Evolutionary conservation across 2,888 invertebrate species (phyloP), one percentile per base, ranked within the genome.

Genomic region (Harmothoe impar): DNA sequence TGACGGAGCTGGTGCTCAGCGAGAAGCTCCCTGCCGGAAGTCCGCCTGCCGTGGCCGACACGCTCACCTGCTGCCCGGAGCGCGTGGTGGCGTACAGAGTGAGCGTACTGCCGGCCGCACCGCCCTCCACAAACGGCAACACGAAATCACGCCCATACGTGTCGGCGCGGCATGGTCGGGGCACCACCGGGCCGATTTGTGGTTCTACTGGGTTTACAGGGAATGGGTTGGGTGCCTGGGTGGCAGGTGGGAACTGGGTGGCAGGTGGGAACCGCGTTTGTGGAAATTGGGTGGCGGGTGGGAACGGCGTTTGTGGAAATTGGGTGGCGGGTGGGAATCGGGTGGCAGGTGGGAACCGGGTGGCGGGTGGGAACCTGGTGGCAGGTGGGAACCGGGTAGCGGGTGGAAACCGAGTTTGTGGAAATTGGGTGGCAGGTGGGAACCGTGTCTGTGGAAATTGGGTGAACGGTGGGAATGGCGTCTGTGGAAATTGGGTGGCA

Each of bases 81-180:
- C 56, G 86, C 20, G 86, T 86, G 29, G 86, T 54, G 29, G 56
- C 86, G 33, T 29, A 52, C 29, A 86, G 86, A 0, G 86, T 86
- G 29, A 86, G 20, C 52, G 84, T 25, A 5, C 52, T n/a, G 25
- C 17, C 17, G 0, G 86, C 7, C 0, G 17, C 17, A 0, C 86
- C 29, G 25, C 54, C 52, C 52, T 86, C 86, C 15, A 54, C 25
- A 20, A 54, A 86, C 29, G 54, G 52, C 31, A 56, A 0, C 54
- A 54, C 86, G 56, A 86, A 86, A 29, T 54, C 86, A 10, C 86
- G 52, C 31, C 86, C 86, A 25, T 29, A 52, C 10, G 54, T 29
- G 54, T 33, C 23, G 25, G 52, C 25, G 0, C 29, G 15, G 23
- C 86, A 86, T 10, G 84, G 35, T 3, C 43, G 43, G 7, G 84